A percentile compares a stretch with the other conserved stretches of the same genome.
These are phyloP conservation scores for Xanthia icteritia DNA, from an alignment of 2,888 invertebrate species.

Conservation along the genomic window DNA sequence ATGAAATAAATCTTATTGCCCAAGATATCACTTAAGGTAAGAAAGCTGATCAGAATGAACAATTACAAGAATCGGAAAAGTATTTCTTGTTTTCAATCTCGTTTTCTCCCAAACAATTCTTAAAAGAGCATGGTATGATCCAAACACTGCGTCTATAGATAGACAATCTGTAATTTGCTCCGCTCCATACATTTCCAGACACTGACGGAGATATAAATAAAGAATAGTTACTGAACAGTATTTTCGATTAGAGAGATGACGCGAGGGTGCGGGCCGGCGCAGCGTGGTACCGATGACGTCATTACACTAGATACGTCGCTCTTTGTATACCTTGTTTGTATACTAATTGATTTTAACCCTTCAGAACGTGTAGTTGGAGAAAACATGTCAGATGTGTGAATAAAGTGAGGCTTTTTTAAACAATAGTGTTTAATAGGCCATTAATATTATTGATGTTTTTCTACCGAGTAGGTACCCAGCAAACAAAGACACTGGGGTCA, in stretches of 20 bases:
- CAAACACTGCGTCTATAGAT: constrained; percentile 66
- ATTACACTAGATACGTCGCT: constrained; percentile 67
- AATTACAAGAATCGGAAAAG: background rate
- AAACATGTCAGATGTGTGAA: constrained; percentile 21
- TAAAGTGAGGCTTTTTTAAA: constrained; percentile 1
- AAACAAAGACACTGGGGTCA: constrained; percentile 1
- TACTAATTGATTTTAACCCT: constrained; percentile 63
- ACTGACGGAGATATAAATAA: constrained; percentile 74
- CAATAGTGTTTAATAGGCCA: background rate
- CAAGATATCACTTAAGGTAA: background rate
- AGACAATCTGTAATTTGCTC: constrained; percentile 69
- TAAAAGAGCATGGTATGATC: constrained; percentile 49
- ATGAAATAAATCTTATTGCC: constrained; percentile 20
- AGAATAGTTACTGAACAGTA: constrained; percentile 74
- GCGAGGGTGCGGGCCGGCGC: constrained; percentile 70
- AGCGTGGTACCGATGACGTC: constrained; percentile 71
- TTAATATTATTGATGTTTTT: background rate
- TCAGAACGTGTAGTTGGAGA: constrained; percentile 25
- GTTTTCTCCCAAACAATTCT: constrained; percentile 18
- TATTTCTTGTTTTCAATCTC: background rate
- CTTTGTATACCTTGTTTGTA: constrained; percentile 55
- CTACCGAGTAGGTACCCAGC: background rate
- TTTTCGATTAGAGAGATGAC: constrained; percentile 77
- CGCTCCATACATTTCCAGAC: constrained; percentile 73
- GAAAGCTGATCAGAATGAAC: background rate